phyloP scores from a whole-genome alignment of 2,888 invertebrate genomes.

The Pheosia tremula region DNA sequence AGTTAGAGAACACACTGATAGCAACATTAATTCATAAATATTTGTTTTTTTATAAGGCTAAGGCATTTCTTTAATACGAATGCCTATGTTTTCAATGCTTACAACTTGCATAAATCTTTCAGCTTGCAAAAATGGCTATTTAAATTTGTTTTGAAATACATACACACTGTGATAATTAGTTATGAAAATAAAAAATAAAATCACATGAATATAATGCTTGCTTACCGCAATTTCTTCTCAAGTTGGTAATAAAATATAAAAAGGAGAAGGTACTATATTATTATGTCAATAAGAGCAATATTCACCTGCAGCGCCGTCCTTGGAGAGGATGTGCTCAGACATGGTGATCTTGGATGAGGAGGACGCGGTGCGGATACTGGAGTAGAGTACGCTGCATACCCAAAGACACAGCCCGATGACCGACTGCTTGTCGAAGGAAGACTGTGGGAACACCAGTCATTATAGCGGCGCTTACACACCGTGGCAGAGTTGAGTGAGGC shows the following conservation, averaged over 20 bases:
- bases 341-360: constrained; percentile 96
- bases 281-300: constrained; percentile 38
- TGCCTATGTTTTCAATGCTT: no score
- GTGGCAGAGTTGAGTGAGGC: neutral
- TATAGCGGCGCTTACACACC: neutral
- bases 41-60: no score
- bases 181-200: neutral
- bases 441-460: constrained; percentile 41
- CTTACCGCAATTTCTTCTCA: neutral
- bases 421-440: constrained; percentile 93
- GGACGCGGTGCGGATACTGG: constrained; percentile 97
- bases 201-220: neutral
- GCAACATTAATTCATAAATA: neutral
- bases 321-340: constrained; percentile 90
- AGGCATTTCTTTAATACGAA: no score
- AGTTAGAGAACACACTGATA: neutral
- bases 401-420: constrained; percentile 97
- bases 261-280: constrained; percentile 10
- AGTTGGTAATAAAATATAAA: neutral
- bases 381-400: constrained; percentile 98
- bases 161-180: neutral
- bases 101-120: no score
- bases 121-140: no score
- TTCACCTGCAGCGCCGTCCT: constrained; percentile 89
- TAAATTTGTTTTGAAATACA: no score